phyloP scores from a whole-genome alignment of 2,113 vertebrate species.

The Calidris pygmaea region DNA sequence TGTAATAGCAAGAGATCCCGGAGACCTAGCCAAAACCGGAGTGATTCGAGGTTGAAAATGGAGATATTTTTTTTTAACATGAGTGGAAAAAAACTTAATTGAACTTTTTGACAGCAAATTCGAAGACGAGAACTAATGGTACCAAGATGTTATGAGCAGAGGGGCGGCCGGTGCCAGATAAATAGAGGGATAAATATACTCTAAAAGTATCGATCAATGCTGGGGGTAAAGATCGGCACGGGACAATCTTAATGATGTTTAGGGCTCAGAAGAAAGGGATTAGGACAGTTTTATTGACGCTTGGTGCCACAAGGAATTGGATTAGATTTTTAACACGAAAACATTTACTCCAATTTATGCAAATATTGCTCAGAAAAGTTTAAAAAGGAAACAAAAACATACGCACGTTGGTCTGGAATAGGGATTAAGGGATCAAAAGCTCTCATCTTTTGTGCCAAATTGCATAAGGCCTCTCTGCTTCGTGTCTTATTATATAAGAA shows the following conservation, averaged over 20 bases:
- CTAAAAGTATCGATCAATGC: not conserved
- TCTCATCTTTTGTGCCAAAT: not conserved
- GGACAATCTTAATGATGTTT: not conserved
- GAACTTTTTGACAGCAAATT: not conserved
- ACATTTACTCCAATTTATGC: not conserved
- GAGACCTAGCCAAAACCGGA: not conserved
- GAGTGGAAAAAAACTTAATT: not conserved
- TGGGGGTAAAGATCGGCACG: accelerated
- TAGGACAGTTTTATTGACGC: not conserved
- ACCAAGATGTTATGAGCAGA: not conserved
- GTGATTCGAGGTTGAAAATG: not conserved
- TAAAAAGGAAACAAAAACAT: not conserved
- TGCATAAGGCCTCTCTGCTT: not conserved
- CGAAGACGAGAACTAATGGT: not conserved
- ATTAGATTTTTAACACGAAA: not conserved
- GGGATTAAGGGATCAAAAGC: not conserved
- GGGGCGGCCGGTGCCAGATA: not conserved
- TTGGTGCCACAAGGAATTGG: not conserved
- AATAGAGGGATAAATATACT: not conserved
- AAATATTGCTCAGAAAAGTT: not conserved
- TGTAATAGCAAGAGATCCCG: not conserved
- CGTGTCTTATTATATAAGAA: not conserved
- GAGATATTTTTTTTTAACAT: not conserved
- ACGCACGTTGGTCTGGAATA: accelerated
- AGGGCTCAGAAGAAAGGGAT: not conserved